phyloP scores from a whole-genome alignment of 2,888 invertebrate genomes.

The Agriotes lineatus region DNA sequence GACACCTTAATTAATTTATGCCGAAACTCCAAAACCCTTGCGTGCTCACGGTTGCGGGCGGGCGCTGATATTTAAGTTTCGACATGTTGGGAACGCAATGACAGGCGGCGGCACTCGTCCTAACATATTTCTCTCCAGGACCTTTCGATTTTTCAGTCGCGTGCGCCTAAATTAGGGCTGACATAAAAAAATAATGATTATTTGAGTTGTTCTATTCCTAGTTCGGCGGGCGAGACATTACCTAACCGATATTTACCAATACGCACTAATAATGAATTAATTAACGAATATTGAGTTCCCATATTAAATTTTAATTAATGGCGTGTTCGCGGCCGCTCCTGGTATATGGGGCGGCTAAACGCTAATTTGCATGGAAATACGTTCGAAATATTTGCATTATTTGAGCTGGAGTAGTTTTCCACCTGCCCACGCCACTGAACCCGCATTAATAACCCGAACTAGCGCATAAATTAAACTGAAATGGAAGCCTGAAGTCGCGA shows the following conservation, averaged over 20 bases:
- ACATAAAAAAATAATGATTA: background rate
- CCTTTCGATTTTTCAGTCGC: background rate
- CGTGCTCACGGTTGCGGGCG: too few species aligned
- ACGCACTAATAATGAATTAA: conserved; percentile 21
- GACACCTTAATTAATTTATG: too few species aligned
- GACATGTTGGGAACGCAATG: too few species aligned
- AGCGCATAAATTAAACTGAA: conserved; percentile 23
- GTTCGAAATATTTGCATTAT: conserved; percentile 20
- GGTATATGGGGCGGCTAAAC: conserved; percentile 6
- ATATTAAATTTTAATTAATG: conserved; percentile 14
- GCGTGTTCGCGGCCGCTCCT: background rate
- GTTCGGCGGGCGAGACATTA: background rate
- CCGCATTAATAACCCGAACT: background rate
- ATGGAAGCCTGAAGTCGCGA: conserved; percentile 1
- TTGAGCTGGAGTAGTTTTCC: conserved; percentile 6
- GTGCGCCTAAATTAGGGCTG: background rate
- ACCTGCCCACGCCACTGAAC: background rate
- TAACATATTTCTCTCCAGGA: background rate
- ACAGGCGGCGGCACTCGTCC: background rate
- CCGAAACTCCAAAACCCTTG: too few species aligned
- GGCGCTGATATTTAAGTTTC: too few species aligned
- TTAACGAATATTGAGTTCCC: conserved; percentile 19
- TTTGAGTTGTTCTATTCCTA: conserved; percentile 8
- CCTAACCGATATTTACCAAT: conserved; percentile 11
- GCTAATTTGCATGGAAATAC: conserved; percentile 18